Conservation (phyloP, 1,140 invertebrate species). For the Microvelia longipes region DNA sequence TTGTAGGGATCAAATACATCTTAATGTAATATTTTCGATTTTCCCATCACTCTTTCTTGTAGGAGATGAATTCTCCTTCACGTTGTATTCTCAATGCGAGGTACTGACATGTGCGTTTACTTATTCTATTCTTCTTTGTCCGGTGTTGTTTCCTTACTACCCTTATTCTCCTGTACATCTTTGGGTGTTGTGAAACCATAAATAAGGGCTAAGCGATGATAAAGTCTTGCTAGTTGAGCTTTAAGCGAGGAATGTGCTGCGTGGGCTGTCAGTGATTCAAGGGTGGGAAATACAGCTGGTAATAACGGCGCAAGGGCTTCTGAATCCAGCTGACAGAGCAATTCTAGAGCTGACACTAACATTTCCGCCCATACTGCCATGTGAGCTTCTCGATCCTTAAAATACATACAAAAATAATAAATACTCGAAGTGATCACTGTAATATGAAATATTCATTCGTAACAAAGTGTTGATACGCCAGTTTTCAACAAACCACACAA, state of each 20-base stretch:
- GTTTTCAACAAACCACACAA: no score
- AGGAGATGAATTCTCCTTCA: no score
- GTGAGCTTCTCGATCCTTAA: constrained; percentile 46
- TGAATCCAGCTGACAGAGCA: constrained; percentile 40
- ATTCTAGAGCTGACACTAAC: constrained; percentile 40
- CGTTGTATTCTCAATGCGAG: no score
- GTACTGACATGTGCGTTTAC: no score
- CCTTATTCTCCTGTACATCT: no score
- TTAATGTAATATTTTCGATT: no score
- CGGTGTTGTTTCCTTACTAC: no score
- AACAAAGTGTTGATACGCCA: no score
- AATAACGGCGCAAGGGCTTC: constrained; percentile 40
- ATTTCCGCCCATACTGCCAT: constrained; percentile 47
- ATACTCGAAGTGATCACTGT: neutral
- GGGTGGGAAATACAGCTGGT: constrained; percentile 43
- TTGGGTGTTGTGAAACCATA: neutral
- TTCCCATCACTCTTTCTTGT: no score
- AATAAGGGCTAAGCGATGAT: constrained; percentile 38
- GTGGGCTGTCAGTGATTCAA: constrained; percentile 43
- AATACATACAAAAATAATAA: constrained; percentile 1
- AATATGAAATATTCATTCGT: neutral
- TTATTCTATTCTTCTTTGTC: no score
- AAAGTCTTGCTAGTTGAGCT: constrained; percentile 41
- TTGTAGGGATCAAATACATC: no score
- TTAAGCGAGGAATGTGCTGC: constrained; percentile 41